Evolutionary conservation across 2,113 vertebrate genomes (phyloP).

Genomic region (Platichthys stellatus): DNA sequence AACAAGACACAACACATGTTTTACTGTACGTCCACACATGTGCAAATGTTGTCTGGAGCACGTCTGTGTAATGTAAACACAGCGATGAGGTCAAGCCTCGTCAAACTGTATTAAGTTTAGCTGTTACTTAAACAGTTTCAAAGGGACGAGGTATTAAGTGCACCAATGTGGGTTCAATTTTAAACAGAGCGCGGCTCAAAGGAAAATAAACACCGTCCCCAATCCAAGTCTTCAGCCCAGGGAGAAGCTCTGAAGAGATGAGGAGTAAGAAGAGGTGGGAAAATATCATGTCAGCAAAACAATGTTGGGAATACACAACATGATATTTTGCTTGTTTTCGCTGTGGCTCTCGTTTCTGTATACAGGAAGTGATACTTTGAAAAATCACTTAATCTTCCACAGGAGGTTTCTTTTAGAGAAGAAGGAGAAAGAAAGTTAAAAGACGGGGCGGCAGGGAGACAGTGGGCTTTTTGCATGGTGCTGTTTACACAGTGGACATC

Average conservation of each 20-base stretch:
- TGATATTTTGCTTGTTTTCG: slow-evolving; percentile 71
- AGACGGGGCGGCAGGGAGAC: slow-evolving; percentile 54
- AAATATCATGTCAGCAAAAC: slow-evolving; percentile 72
- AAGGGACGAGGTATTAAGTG: slow-evolving; percentile 71
- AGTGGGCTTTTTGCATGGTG: slow-evolving; percentile 2
- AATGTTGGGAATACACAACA: slow-evolving; percentile 62
- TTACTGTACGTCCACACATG: slow-evolving; percentile 39
- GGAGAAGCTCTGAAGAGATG: slow-evolving; percentile 64
- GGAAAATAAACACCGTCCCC: slow-evolving; percentile 78
- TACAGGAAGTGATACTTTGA: slow-evolving; percentile 9
- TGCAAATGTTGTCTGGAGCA: slow-evolving; percentile 58
- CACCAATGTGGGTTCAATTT: slow-evolving; percentile 72
- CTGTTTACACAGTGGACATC: slow-evolving; percentile 73
- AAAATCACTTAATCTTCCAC: not conserved
- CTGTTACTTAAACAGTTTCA: slow-evolving; percentile 73
- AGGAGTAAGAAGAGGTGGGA: slow-evolving; percentile 60
- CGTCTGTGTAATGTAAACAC: slow-evolving; percentile 69
- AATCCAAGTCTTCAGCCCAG: slow-evolving; percentile 72
- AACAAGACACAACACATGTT: slow-evolving; percentile 8
- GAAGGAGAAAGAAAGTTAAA: no score
- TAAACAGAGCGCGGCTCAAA: slow-evolving; percentile 60
- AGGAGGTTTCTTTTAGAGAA: not conserved
- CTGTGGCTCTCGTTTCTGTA: slow-evolving; percentile 41
- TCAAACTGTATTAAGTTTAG: slow-evolving; percentile 70
- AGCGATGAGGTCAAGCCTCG: slow-evolving; percentile 62